Evolutionary conservation across 2,888 invertebrate genomes (phyloP).

Genomic region (Troides oblongomaculatus): DNA sequence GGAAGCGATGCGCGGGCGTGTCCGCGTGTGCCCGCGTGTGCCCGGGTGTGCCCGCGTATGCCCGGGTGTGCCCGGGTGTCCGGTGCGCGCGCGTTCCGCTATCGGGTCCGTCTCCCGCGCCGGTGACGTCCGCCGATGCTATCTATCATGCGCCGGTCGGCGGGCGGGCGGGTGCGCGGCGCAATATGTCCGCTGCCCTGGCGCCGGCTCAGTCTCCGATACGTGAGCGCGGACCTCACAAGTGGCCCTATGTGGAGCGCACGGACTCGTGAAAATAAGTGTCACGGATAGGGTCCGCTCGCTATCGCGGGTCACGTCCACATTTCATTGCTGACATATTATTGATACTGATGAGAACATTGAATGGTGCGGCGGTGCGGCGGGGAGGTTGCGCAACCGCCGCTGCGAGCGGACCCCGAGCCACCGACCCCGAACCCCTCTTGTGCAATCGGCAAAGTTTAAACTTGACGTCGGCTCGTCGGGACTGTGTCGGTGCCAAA

Average conservation of each 20-base stretch:
- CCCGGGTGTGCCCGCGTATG: no score
- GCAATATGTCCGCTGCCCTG: slow-evolving; percentile 47
- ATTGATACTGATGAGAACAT: slow-evolving; percentile 70
- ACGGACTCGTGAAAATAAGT: slow-evolving; percentile 77
- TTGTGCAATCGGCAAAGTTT: no score
- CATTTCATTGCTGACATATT: slow-evolving; percentile 75
- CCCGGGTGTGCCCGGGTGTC: no score
- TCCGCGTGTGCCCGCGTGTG: no score
- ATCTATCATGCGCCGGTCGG: slow-evolving; percentile 65
- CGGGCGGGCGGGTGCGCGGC: slow-evolving; percentile 39
- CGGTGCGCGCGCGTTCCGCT: no score
- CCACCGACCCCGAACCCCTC: no score
- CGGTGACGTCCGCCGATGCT: slow-evolving; percentile 60
- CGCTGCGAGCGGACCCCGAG: no score
- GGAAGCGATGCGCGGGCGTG: no score
- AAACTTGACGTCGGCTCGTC: no score
- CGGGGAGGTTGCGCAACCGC: no score
- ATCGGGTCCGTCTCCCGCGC: slow-evolving; percentile 48
- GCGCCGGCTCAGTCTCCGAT: slow-evolving; percentile 39
- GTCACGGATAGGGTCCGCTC: slow-evolving; percentile 64
- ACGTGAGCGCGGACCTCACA: slow-evolving; percentile 61
- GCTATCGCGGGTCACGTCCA: slow-evolving; percentile 71
- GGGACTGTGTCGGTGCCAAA: no score
- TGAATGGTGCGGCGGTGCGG: slow-evolving; percentile 54
- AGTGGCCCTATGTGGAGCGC: slow-evolving; percentile 67